These are phyloP conservation scores for Drepanosiphum platanoidis DNA, from an alignment of 2,888 invertebrate genomes.

Conservation along the genomic window DNA sequence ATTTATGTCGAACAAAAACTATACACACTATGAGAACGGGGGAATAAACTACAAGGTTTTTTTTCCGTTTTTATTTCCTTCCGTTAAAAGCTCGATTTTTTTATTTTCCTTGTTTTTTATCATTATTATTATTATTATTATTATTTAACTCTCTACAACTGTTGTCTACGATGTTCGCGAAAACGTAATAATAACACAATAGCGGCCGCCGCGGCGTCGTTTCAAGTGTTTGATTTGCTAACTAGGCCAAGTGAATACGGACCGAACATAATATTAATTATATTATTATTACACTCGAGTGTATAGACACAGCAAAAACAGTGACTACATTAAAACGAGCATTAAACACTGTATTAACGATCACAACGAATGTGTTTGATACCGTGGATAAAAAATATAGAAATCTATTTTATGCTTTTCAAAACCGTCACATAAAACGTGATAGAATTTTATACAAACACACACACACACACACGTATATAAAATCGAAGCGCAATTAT, in stretches of 20 bases:
- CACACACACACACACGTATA: background rate
- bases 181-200: slow-evolving; percentile 10
- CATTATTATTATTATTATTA: slow-evolving; percentile 12
- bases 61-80: background rate
- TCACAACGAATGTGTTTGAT: background rate
- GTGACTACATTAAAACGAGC: background rate
- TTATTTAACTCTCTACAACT: too few relatives aligned
- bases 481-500: too few relatives aligned
- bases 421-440: background rate
- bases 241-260: slow-evolving; percentile 46
- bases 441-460: background rate
- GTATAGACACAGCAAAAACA: background rate
- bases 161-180: background rate
- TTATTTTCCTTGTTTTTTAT: background rate
- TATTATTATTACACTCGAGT: slow-evolving; percentile 19
- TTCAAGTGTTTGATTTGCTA: slow-evolving; percentile 40
- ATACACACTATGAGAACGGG: background rate
- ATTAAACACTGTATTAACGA: background rate
- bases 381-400: background rate
- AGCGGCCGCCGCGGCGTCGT: background rate
- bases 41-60: slow-evolving; percentile 5
- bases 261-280: slow-evolving; percentile 15
- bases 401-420: background rate
- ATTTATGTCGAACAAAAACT: background rate
- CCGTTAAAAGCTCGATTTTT: background rate